Evolutionary conservation across 2,888 invertebrate genomes (phyloP).

Genomic region (Cinara cedri): DNA sequence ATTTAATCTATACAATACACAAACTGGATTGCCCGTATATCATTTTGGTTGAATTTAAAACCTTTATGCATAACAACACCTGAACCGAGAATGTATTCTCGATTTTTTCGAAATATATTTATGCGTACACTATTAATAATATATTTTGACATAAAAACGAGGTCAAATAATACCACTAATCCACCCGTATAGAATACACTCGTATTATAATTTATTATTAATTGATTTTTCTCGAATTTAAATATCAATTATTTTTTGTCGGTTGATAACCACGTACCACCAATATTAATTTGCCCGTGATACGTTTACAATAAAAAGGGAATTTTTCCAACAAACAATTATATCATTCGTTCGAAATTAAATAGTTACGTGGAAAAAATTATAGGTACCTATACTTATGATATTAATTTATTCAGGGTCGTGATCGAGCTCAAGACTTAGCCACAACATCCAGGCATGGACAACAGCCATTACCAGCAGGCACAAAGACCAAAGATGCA

Average conservation of each 20-base stretch:
- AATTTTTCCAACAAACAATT: too few relatives aligned
- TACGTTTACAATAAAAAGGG: too few relatives aligned
- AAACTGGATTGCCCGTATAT: neutral
- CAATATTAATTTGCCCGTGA: too few relatives aligned
- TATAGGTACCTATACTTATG: too few relatives aligned
- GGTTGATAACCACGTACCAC: neutral
- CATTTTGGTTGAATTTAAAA: neutral
- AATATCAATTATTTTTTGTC: neutral
- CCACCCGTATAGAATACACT: neutral
- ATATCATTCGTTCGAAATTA: too few relatives aligned
- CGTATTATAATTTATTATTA: constrained; percentile 7
- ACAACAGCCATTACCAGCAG: constrained; percentile 61
- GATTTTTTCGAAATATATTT: too few relatives aligned
- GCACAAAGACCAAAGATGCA: constrained; percentile 71
- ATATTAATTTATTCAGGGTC: constrained; percentile 58
- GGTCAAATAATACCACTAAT: constrained; percentile 10
- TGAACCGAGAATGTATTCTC: too few relatives aligned
- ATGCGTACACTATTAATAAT: too few relatives aligned
- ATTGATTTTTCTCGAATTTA: neutral
- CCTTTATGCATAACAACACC: neutral
- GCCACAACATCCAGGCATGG: constrained; percentile 61
- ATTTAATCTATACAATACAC: too few relatives aligned
- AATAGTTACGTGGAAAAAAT: too few relatives aligned
- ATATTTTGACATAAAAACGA: neutral
- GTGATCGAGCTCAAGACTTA: constrained; percentile 61